Percentiles rank a stretch among this genome's conserved stretches.
Conservation (phyloP, 2,113 vertebrate genomes). For the Typhlomys cinereus region DNA sequence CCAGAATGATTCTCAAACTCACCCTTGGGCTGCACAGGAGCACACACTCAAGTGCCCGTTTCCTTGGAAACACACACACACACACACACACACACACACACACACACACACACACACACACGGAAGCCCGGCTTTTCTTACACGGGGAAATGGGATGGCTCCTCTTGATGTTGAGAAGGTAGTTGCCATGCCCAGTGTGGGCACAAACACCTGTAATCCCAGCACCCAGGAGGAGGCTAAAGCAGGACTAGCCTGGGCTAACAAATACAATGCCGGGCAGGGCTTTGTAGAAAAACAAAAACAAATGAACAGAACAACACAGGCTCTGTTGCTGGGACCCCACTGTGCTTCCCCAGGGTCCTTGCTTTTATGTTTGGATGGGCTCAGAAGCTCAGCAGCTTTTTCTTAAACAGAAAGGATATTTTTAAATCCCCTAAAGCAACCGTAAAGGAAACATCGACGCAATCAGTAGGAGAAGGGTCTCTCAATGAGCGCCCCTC, state of each 20-base stretch:
- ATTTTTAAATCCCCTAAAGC: constrained; percentile 39
- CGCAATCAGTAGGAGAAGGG: not conserved
- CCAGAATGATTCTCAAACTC: no score
- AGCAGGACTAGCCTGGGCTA: not conserved
- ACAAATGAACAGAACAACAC: not conserved
- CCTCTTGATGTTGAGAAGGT: not conserved
- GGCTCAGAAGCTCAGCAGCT: not conserved
- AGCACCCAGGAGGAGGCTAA: not conserved
- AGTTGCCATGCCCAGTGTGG: not conserved
- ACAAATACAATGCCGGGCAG: not conserved
- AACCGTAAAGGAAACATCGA: constrained; percentile 9
- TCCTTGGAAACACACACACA: no score
- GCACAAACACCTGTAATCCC: not conserved
- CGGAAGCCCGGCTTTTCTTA: not conserved
- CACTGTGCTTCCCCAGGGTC: not conserved
- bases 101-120: no score
- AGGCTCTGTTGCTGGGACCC: no score
- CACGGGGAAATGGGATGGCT: not conserved
- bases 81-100: no score
- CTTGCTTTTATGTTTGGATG: not conserved
- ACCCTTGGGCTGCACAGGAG: no score
- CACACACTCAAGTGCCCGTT: no score
- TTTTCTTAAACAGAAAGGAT: constrained; percentile 21
- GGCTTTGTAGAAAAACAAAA: not conserved
- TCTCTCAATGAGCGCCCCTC: not conserved